phyloP scores from a whole-genome alignment of 1,140 invertebrate genomes.

The Dendroctonus ponderosae region DNA sequence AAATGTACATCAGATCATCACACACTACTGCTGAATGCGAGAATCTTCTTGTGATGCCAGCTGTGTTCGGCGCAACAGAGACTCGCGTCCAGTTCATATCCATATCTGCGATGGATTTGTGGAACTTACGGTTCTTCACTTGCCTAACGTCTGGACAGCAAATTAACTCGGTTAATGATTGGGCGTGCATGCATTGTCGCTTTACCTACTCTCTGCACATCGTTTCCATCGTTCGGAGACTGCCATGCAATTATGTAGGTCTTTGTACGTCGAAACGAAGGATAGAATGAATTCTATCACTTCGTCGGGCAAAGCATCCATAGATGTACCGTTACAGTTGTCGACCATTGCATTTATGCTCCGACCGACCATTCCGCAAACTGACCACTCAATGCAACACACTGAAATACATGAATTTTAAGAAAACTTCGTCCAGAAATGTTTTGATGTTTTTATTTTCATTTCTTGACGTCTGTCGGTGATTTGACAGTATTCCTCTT shows the following conservation, averaged over 20 bases:
- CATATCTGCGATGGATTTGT: slow-evolving; percentile 66
- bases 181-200: background rate
- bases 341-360: background rate
- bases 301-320: slow-evolving; percentile 83
- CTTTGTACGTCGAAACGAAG: slow-evolving; percentile 85
- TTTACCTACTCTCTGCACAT: slow-evolving; percentile 68
- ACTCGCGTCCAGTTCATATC: slow-evolving; percentile 68
- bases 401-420: slow-evolving; percentile 26
- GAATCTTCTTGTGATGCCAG: slow-evolving; percentile 83
- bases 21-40: slow-evolving; percentile 86
- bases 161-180: background rate
- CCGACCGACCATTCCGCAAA: background rate
- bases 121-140: slow-evolving; percentile 65
- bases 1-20: slow-evolving; percentile 87
- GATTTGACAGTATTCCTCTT: slow-evolving; percentile 3
- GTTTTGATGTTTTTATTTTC: slow-evolving; percentile 31
- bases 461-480: slow-evolving; percentile 2
- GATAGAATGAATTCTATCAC: slow-evolving; percentile 89
- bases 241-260: slow-evolving; percentile 79
- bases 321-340: slow-evolving; percentile 37
- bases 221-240: slow-evolving; percentile 84
- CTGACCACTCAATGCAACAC: slow-evolving; percentile 1
- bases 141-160: slow-evolving; percentile 68
- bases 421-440: slow-evolving; percentile 4
- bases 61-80: slow-evolving; percentile 55